These are phyloP conservation scores for Engraulis encrasicolus DNA, from an alignment of 2,113 vertebrate genomes.

Conservation along the genomic window DNA sequence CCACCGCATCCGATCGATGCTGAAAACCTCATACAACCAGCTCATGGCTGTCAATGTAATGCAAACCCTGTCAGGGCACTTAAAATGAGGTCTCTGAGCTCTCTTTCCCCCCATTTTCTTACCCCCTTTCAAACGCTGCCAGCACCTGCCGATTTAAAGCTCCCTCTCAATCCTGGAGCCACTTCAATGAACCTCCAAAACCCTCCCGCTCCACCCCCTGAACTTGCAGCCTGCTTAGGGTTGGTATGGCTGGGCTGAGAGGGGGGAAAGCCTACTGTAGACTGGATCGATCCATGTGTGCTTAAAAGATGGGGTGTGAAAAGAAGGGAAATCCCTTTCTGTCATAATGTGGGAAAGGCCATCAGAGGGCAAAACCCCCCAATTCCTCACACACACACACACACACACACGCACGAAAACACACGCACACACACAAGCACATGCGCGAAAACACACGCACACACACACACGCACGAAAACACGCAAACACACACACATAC, in stretches of 20 bases:
- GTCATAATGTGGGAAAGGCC: conserved; percentile 58
- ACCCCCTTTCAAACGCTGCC: not conserved
- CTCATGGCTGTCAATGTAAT: not conserved
- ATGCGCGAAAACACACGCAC: conserved; percentile 41
- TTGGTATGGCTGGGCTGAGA: conserved; percentile 25
- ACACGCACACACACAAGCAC: too few relatives aligned
- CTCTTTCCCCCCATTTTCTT: not conserved
- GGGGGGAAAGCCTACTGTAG: conserved; percentile 47
- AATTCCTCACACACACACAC: not conserved
- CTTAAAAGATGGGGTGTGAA: conserved; percentile 38
- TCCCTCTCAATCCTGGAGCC: not conserved
- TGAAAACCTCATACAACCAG: conserved; percentile 4
- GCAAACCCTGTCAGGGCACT: not conserved
- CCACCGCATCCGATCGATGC: conserved; percentile 24
- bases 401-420: too few relatives aligned
- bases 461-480: conserved; percentile 27
- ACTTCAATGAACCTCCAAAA: not conserved
- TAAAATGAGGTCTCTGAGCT: conserved; percentile 13
- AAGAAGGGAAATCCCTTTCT: conserved; percentile 40
- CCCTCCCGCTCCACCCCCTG: not conserved
- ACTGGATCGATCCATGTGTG: conserved; percentile 59
- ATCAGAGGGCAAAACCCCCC: conserved; percentile 38
- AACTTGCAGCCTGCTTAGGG: conserved; percentile 1
- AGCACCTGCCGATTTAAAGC: not conserved
- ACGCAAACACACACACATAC: not conserved